Evolutionary conservation across 2,113 vertebrate genomes (phyloP).

Genomic region (Dicerorhinus sumatrensis): DNA sequence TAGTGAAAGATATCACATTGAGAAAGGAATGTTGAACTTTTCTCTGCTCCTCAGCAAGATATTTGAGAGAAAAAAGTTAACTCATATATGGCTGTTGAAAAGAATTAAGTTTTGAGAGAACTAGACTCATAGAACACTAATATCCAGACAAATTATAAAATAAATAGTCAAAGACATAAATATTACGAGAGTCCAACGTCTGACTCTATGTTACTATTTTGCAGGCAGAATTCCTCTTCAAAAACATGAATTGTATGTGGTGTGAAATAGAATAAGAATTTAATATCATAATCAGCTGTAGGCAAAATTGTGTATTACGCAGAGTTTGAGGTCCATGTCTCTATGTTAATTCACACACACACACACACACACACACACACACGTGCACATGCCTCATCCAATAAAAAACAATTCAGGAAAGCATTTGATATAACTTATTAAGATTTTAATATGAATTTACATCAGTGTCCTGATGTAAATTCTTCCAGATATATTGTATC

Average conservation of each 20-base stretch:
- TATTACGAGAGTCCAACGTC: not conserved
- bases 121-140: not conserved
- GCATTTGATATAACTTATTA: not conserved
- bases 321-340: not conserved
- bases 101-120: constrained; percentile 7
- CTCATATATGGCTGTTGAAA: not conserved
- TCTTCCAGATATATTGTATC: not conserved
- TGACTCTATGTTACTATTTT: not conserved
- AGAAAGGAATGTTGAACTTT: constrained; percentile 39
- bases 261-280: constrained; percentile 39
- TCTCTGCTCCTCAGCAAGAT: constrained; percentile 20
- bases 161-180: not conserved
- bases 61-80: not conserved
- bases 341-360: not conserved
- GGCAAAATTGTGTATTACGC: not conserved
- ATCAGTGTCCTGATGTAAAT: not conserved
- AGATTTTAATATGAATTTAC: not conserved
- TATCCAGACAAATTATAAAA: not conserved
- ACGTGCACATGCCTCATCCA: not conserved
- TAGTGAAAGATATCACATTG: not conserved
- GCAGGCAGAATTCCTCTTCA: constrained; percentile 22
- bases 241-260: not conserved
- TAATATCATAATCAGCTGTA: not conserved
- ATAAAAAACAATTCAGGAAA: not conserved
- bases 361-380: fast-evolving